phyloP scores from a whole-genome alignment of 2,113 vertebrate species.

The cat (Felis catus) region DNA sequence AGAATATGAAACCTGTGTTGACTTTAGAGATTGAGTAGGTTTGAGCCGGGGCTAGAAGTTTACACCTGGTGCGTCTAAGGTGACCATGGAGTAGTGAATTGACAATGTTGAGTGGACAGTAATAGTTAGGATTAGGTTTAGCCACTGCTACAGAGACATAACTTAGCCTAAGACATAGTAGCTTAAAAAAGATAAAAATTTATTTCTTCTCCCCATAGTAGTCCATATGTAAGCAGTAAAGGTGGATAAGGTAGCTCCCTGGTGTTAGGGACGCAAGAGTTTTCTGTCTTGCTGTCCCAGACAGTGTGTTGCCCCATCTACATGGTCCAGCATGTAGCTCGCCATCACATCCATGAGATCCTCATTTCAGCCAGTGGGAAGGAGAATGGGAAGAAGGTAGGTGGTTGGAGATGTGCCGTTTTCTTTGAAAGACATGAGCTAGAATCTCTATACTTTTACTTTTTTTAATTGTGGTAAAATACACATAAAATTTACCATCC shows the following conservation, averaged over 20 bases:
- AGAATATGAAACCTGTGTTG: neutral
- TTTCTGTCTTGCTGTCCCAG: neutral
- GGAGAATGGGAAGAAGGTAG: neutral
- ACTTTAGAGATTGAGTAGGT: neutral
- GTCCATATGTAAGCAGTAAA: neutral
- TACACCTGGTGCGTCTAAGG: neutral
- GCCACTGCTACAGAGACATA: neutral
- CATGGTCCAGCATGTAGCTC: neutral
- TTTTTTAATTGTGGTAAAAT: neutral
- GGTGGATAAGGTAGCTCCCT: neutral
- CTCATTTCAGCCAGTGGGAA: neutral
- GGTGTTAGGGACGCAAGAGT: neutral
- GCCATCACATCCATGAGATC: neutral
- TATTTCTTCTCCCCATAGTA: neutral
- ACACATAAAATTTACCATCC: neutral
- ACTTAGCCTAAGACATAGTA: neutral
- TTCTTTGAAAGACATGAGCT: constrained; percentile 4
- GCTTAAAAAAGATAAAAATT: neutral
- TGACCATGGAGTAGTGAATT: neutral
- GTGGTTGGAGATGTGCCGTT: neutral
- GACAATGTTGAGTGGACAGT: neutral
- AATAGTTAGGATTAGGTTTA: neutral
- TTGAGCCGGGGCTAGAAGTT: neutral
- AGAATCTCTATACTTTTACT: neutral
- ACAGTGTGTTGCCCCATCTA: neutral